Base-by-base conservation (phyloP, 2,797 vertebrate species). In the Alectoris magna region DNA sequence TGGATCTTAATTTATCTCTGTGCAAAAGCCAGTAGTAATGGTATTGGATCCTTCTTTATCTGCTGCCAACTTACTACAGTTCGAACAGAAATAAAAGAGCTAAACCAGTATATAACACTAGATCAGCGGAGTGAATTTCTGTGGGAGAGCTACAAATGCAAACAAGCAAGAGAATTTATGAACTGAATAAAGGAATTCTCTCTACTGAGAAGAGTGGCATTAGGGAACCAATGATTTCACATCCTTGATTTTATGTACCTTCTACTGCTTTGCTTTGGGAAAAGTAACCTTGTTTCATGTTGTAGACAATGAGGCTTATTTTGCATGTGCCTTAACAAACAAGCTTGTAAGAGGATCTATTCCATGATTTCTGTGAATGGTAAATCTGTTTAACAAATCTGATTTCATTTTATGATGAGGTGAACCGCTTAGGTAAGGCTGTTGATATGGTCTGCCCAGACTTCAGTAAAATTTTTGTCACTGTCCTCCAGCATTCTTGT, bases 151-250 rank as follows among this genome's bases (percentile, higher is more conserved):
- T 84, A 71, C 68, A 87, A 87, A 91, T 64, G 88, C 88, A 95
- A 96, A 91, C 93, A 94, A 94, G 89, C 51, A 91, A 51, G 80
- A 86, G 49, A 93, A 95, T 95, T 96, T 95, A 96, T 94, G 93
- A 93, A 91, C 90, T 91, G 80, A 84, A 82, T 62, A 84, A 91
- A 93, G 71, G 68, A 95, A 96, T 95, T 96, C 83, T 66, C 84
- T 93, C 78, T 87, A 66, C 55, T 55, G 86, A 83, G 86, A 95
- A 93, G 69, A 83, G 53, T 77, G 62, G 46, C 29, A 94, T 90
- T 87, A 94, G 81, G 53, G 38, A 96, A 58, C 31, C 86, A 83
- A 53, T 38, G 75, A 95, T 90, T 96, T 88, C 90, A 89, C 53
- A 63, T 90, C 77, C 72, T 77, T 95, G 78, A 87, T 95, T 94